Percentiles rank a stretch among this genome's conserved stretches.
phyloP scores from a whole-genome alignment of 2,888 invertebrate genomes.

The Melinaea marsaeus region DNA sequence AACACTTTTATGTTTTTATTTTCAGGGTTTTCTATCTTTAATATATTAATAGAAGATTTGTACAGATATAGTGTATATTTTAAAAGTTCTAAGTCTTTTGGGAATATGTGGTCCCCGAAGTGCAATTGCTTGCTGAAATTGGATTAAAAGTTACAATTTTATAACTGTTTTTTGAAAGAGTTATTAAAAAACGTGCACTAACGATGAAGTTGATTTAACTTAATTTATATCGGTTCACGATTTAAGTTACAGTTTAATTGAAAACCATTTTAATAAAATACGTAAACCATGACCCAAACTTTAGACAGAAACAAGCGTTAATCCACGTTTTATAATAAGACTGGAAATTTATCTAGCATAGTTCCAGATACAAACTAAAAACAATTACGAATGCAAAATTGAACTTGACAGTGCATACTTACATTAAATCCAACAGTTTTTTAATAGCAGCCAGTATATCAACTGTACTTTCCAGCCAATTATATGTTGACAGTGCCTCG shows the following conservation, averaged over 20 bases:
- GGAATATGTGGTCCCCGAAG: slow-evolving; percentile 35
- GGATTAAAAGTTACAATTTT: slow-evolving; percentile 1
- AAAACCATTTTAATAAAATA: too few relatives aligned
- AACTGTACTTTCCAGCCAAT: slow-evolving; percentile 58
- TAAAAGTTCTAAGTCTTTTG: slow-evolving; percentile 48
- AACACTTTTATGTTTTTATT: slow-evolving; percentile 5
- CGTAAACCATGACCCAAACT: too few relatives aligned
- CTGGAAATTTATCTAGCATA: too few relatives aligned
- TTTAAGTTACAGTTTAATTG: too few relatives aligned
- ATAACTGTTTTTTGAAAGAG: not conserved
- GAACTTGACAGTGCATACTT: slow-evolving; percentile 35
- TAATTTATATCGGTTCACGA: too few relatives aligned
- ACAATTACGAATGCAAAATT: not conserved
- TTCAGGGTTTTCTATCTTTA: slow-evolving; percentile 6
- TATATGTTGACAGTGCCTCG: slow-evolving; percentile 45
- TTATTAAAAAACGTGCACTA: not conserved
- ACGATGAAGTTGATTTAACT: too few relatives aligned
- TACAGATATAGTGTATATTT: slow-evolving; percentile 48
- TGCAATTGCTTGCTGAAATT: slow-evolving; percentile 36
- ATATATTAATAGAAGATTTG: slow-evolving; percentile 30
- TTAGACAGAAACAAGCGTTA: too few relatives aligned
- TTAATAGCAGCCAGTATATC: slow-evolving; percentile 49
- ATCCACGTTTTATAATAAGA: too few relatives aligned
- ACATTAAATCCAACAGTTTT: slow-evolving; percentile 51
- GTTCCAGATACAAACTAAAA: too few relatives aligned